These are phyloP conservation scores for Henricia sp. DNA, from an alignment of 53 echinoderm and acorn worm species.

Conservation along the genomic window DNA sequence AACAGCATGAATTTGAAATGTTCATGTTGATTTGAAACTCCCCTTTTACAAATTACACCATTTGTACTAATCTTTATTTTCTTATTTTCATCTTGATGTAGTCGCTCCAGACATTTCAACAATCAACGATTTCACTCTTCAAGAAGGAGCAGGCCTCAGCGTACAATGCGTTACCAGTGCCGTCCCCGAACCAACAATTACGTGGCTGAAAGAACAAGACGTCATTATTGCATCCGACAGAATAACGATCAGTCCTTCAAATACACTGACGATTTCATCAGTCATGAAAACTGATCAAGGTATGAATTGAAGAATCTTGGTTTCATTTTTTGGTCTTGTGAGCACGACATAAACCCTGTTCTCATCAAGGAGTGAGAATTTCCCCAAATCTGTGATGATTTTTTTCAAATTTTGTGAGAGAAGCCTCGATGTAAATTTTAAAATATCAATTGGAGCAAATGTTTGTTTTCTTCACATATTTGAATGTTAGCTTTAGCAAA, in stretches of 20 bases:
- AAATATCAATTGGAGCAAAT: too few relatives aligned
- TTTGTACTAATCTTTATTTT: too few relatives aligned
- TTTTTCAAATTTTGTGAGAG: too few relatives aligned
- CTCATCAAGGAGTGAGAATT: too few relatives aligned
- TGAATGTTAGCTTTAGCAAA: too few relatives aligned
- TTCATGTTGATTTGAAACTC: too few relatives aligned
- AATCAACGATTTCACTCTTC: slow-evolving; percentile 65
- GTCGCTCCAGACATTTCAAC: slow-evolving; percentile 77
- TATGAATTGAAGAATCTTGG: neutral
- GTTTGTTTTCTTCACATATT: too few relatives aligned
- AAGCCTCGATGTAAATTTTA: too few relatives aligned
- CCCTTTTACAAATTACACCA: too few relatives aligned
- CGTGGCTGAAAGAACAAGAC: slow-evolving; percentile 80
- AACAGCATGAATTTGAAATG: too few relatives aligned
- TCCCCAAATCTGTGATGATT: too few relatives aligned
- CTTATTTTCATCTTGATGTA: slow-evolving; percentile 30
- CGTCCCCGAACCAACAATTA: slow-evolving; percentile 65
- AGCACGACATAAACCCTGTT: too few relatives aligned
- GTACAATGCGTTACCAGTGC: slow-evolving; percentile 70
- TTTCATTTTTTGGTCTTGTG: neutral
- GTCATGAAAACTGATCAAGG: slow-evolving; percentile 76
- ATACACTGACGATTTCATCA: slow-evolving; percentile 51
- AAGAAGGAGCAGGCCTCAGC: slow-evolving; percentile 50
- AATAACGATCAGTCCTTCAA: slow-evolving; percentile 51
- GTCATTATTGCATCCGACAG: slow-evolving; percentile 59